Percentiles rank a stretch among this genome's conserved stretches.
Evolutionary conservation across 1,140 invertebrate species (phyloP).

Genomic region (Aphaenogaster ashmeadi): DNA sequence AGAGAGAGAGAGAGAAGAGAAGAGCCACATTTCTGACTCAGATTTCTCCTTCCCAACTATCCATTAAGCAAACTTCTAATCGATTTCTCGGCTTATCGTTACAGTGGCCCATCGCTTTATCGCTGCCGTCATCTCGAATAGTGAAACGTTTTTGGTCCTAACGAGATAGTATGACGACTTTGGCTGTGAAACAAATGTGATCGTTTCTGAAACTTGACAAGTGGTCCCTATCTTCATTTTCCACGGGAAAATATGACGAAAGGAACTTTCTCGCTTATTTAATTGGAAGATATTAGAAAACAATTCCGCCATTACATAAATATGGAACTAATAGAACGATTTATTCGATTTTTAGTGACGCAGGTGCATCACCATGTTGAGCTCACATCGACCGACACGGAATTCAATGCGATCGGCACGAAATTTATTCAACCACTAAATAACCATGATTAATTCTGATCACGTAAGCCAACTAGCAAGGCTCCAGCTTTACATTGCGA

Average conservation of each 20-base stretch:
- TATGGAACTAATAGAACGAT: not conserved
- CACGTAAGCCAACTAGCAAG: slow-evolving; percentile 66
- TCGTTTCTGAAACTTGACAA: slow-evolving; percentile 30
- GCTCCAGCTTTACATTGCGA: slow-evolving; percentile 17
- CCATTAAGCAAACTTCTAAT: slow-evolving; percentile 58
- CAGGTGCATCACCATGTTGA: slow-evolving; percentile 58
- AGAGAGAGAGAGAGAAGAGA: not conserved
- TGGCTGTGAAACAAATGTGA: slow-evolving; percentile 49
- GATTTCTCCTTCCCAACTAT: slow-evolving; percentile 55
- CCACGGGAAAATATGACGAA: not conserved
- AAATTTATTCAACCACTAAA: slow-evolving; percentile 75
- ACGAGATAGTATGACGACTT: slow-evolving; percentile 43
- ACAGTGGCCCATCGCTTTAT: slow-evolving; percentile 36
- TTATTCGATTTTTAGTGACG: slow-evolving; percentile 65
- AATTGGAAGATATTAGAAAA: slow-evolving; percentile 14
- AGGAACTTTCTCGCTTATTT: not conserved
- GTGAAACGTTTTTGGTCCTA: slow-evolving; percentile 48
- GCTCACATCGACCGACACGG: slow-evolving; percentile 22
- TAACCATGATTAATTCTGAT: slow-evolving; percentile 76
- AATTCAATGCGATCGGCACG: slow-evolving; percentile 61
- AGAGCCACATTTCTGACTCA: slow-evolving; percentile 41
- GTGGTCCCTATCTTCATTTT: not conserved
- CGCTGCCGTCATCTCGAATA: slow-evolving; percentile 29
- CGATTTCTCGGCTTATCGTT: slow-evolving; percentile 61
- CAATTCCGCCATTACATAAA: slow-evolving; percentile 1